Base-by-base conservation (phyloP, 2,888 invertebrate genomes). In the Monochamus alternatus region DNA sequence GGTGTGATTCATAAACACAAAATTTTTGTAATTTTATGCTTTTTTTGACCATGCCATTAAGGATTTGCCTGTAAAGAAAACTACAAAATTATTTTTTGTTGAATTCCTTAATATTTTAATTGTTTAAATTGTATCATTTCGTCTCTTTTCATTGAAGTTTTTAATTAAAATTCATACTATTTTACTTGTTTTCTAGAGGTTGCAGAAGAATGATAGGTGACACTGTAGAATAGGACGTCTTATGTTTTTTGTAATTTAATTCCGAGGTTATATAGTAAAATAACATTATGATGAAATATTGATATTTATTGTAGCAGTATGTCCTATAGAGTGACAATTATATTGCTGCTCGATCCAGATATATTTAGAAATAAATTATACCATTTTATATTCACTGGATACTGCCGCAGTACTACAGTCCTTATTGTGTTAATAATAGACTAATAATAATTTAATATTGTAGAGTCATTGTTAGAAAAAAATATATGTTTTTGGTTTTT, bases 261-360 rank as follows among this genome's bases (percentile, higher is more conserved):
- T 66, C 52, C 52, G 22, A 55, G 52, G 30, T 51, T 66, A 66
- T 30, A 9, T 66, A 66, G 52, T 52, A 52, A 55, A 14, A 38
- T 66, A 47, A 47, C 12, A 12, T 47, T 3, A 47, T 47, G 47
- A 66, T 38, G 66, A 55, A 52, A n/a, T 66, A 66, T 52, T 32
- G 8, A 63, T 43, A 66, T 55, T 66, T 55, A 66, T 66, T 52
- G 31, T 66, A 66, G 66, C 66, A 55, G 55, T 32, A 30, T 66
- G 66, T 52, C 52, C 52, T 31, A 10, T 62, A 62, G 62, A 14
- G 62, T 63, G 43, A 63, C 43, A 43, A n/a, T 66, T 66, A 51
- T 52, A 7, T 66, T 66, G 55, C 52, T 66, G 32, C 66, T 66
- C 32, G 66, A 66, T 52, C 47, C 44, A 52, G 52, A 47, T 47